These are phyloP conservation scores for Solenopsis invicta DNA, from an alignment of 1,140 invertebrate genomes.

Conservation along the genomic window DNA sequence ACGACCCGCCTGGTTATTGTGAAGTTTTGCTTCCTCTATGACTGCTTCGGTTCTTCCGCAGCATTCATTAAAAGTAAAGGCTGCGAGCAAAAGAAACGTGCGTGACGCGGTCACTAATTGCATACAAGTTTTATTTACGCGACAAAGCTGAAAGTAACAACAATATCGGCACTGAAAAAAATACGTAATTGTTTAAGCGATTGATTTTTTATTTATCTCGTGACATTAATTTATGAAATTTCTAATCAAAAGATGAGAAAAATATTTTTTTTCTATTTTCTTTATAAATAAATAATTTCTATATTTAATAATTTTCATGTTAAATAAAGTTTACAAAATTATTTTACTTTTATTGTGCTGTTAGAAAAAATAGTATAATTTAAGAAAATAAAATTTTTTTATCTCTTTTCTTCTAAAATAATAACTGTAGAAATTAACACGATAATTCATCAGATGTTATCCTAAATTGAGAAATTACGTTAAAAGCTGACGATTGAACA, in stretches of 20 bases:
- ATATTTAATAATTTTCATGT: background rate
- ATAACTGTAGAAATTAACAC: conserved; percentile 7
- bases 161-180: background rate
- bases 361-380: background rate
- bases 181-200: background rate
- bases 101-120: conserved; percentile 1
- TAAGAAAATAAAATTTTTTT: background rate
- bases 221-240: background rate
- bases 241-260: background rate
- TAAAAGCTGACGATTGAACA: background rate
- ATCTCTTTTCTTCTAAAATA: background rate
- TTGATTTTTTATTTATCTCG: background rate
- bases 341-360: background rate
- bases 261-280: background rate
- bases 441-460: background rate
- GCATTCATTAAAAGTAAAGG: conserved; percentile 35
- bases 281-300: background rate
- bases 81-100: conserved; percentile 7
- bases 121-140: conserved; percentile 36
- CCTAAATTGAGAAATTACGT: background rate
- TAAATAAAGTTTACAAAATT: background rate
- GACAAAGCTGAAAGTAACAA: conserved; percentile 8
- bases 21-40: conserved; percentile 3
- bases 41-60: background rate
- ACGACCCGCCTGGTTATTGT: conserved; percentile 35